A percentile compares a stretch with the other conserved stretches of the same genome.
These are phyloP conservation scores for Protonemura montana DNA, from an alignment of 2,888 invertebrate species.

Conservation along the genomic window DNA sequence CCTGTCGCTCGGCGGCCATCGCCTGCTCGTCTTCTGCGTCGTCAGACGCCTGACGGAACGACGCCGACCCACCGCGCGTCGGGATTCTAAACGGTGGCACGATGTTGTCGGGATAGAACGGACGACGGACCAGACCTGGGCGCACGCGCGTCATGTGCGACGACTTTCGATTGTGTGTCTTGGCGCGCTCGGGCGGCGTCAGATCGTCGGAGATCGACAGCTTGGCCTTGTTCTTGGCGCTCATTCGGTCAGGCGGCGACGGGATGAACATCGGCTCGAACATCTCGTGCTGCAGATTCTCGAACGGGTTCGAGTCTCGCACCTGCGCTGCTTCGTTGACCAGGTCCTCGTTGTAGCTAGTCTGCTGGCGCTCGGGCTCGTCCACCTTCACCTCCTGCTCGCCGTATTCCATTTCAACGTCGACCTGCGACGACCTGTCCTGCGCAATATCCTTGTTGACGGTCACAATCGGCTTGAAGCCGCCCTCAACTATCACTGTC, in stretches of 20 bases:
- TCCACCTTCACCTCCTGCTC: conserved; percentile 56
- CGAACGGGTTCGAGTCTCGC: conserved; percentile 59
- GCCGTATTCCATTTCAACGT: conserved; percentile 52
- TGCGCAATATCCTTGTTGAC: conserved; percentile 61
- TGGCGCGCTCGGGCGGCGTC: conserved; percentile 41
- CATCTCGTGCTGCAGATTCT: conserved; percentile 63
- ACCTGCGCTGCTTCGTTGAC: conserved; percentile 44
- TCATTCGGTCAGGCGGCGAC: conserved; percentile 72
- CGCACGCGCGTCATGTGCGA: conserved; percentile 59
- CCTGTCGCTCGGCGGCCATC: conserved; percentile 75
- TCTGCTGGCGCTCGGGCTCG: conserved; percentile 62
- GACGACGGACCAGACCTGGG: conserved; percentile 59
- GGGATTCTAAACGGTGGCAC: conserved; percentile 48
- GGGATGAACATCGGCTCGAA: conserved; percentile 86
- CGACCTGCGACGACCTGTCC: conserved; percentile 57
- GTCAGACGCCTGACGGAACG: conserved; percentile 50
- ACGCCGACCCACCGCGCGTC: conserved; percentile 43
- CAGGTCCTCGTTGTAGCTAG: conserved; percentile 60
- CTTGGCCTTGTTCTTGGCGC: conserved; percentile 57
- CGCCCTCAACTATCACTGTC: conserved; percentile 82
- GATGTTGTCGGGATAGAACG: conserved; percentile 48
- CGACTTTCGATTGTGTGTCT: conserved; percentile 52
- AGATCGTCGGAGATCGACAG: conserved; percentile 40
- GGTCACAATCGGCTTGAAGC: conserved; percentile 80
- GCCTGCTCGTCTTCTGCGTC: conserved; percentile 66